A percentile compares a stretch with the other conserved stretches of the same genome.
Conservation (phyloP, 2,113 vertebrate genomes). For the Pseudorectes ferrugineus region DNA sequence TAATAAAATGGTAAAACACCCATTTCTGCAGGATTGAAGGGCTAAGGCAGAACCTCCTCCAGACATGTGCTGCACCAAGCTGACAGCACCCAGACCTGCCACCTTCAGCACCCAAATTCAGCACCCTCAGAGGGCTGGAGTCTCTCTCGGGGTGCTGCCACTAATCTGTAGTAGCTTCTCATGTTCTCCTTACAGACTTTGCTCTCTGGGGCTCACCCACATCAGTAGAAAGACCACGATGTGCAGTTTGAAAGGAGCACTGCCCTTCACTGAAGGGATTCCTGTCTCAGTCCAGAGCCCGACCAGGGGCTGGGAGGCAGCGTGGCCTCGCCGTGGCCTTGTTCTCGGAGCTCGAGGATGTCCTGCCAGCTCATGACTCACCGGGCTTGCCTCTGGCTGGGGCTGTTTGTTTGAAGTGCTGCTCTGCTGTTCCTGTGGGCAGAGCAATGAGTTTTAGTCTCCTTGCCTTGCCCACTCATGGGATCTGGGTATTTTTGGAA, state of each 20-base stretch:
- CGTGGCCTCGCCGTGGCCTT: neutral
- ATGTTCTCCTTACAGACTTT: too few species aligned
- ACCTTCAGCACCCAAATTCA: neutral
- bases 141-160: neutral
- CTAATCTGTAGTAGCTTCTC: neutral
- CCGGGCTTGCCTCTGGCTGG: neutral
- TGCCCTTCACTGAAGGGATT: neutral
- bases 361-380: conserved; percentile 7
- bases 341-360: neutral
- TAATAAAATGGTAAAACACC: neutral
- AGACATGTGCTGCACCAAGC: rapidly evolving
- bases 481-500: neutral
- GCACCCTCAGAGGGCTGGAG: neutral
- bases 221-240: neutral
- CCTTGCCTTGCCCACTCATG: neutral
- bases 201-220: neutral
- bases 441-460: neutral
- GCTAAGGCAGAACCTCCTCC: neutral
- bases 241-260: rapidly evolving
- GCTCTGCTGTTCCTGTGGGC: neutral
- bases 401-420: neutral
- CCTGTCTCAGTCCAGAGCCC: rapidly evolving
- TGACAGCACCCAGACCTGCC: neutral
- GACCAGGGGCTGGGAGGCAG: neutral
- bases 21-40: neutral